A percentile compares a stretch with the other conserved stretches of the same genome.
These are phyloP conservation scores for Podabrus alpinus DNA, from an alignment of 2,888 invertebrate species.

Conservation along the genomic window DNA sequence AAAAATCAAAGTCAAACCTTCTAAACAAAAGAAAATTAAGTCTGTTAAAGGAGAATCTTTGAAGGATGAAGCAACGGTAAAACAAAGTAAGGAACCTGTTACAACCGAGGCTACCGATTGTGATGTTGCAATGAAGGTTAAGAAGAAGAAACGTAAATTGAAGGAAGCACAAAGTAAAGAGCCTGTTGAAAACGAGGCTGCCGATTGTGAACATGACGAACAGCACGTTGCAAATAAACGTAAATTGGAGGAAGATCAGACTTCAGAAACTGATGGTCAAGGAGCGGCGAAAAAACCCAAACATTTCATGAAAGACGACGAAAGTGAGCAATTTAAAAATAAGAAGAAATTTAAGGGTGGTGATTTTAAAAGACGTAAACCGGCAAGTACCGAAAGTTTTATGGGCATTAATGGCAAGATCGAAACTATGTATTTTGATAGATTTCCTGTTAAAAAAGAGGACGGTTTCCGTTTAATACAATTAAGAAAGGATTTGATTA, in stretches of 20 bases:
- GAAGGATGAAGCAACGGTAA: background rate
- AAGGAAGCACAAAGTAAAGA: background rate
- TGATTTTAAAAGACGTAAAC: conserved; percentile 53
- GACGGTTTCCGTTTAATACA: conserved; percentile 68
- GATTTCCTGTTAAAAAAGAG: conserved; percentile 72
- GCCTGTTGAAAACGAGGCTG: background rate
- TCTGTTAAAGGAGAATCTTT: conserved; percentile 8
- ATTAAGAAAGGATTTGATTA: conserved; percentile 66
- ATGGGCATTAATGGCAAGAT: conserved; percentile 66
- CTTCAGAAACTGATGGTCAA: background rate
- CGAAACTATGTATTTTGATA: conserved; percentile 67
- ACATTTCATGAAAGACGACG: background rate
- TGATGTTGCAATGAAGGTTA: background rate
- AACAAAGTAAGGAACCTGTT: background rate
- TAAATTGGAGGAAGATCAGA: background rate
- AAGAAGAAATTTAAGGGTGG: background rate
- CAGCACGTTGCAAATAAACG: background rate
- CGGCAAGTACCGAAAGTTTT: conserved; percentile 22
- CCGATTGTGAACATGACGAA: background rate
- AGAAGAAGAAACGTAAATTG: background rate
- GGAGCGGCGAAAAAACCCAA: background rate
- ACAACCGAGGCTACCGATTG: background rate
- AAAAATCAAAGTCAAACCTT: background rate
- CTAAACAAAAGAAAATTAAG: background rate
- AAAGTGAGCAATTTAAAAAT: background rate